Evolutionary conservation across 1,140 invertebrate genomes (phyloP).

Genomic region (Euglossa dilemma): DNA sequence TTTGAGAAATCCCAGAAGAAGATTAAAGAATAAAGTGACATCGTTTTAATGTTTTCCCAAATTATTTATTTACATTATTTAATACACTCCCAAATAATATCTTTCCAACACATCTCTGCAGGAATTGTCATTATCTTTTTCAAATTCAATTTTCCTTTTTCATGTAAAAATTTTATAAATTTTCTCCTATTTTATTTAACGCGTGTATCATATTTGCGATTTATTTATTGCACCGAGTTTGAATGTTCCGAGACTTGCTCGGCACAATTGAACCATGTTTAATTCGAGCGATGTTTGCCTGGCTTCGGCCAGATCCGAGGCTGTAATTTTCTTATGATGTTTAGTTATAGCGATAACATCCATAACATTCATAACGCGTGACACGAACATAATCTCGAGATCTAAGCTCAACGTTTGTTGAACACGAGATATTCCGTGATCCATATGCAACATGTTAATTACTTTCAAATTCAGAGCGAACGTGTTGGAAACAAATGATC

Average conservation of each 20-base stretch:
- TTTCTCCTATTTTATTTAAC: too few species aligned
- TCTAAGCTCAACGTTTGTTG: not conserved
- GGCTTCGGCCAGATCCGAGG: not conserved
- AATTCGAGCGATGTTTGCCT: not conserved
- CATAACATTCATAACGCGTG: not conserved
- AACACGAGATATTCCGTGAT: not conserved
- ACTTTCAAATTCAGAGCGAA: not conserved
- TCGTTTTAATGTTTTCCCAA: too few species aligned
- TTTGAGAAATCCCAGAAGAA: too few species aligned
- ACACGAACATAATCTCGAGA: not conserved
- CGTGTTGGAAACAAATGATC: not conserved
- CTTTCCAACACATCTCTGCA: too few species aligned
- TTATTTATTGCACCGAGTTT: not conserved
- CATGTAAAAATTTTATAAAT: too few species aligned
- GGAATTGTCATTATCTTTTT: too few species aligned
- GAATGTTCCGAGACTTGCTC: not conserved
- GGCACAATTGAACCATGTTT: not conserved
- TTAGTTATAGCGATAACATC: not conserved
- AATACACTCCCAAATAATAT: too few species aligned
- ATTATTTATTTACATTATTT: too few species aligned
- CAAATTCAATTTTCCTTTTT: too few species aligned
- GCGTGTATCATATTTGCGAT: not conserved
- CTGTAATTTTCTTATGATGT: not conserved
- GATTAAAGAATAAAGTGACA: too few species aligned
- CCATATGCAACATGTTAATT: not conserved